Conservation (phyloP, 2,888 invertebrate species). For the Scaptodrosophila latifasciaeformis region DNA sequence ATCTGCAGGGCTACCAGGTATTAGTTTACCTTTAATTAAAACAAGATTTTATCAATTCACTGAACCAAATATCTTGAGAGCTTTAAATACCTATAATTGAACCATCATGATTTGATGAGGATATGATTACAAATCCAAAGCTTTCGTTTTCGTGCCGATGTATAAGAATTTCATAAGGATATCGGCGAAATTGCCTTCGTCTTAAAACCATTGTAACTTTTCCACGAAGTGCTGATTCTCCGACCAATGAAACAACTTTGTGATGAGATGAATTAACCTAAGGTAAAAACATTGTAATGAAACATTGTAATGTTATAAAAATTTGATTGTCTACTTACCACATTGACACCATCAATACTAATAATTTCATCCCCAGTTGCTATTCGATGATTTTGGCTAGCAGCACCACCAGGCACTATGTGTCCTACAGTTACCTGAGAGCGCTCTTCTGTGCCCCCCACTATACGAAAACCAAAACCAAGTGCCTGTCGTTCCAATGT, state of each 20-base stretch:
- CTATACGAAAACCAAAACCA: slow-evolving; percentile 98
- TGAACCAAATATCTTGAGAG: background rate
- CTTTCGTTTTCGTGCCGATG: slow-evolving; percentile 94
- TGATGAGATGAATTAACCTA: slow-evolving; percentile 90
- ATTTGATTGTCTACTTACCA: slow-evolving; percentile 76
- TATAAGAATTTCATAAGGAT: slow-evolving; percentile 94
- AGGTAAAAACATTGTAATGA: slow-evolving; percentile 24
- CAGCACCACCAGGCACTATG: slow-evolving; percentile 96
- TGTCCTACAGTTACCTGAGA: slow-evolving; percentile 97
- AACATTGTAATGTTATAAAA: slow-evolving; percentile 31
- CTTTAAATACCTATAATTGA: slow-evolving; percentile 89
- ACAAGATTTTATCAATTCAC: background rate
- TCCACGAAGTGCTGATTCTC: slow-evolving; percentile 89
- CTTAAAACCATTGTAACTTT: slow-evolving; percentile 88
- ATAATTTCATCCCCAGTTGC: slow-evolving; percentile 95
- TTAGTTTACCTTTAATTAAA: slow-evolving; percentile 87
- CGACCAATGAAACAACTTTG: slow-evolving; percentile 94
- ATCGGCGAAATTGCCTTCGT: slow-evolving; percentile 75
- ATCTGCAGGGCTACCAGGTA: slow-evolving; percentile 96
- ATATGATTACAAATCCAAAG: slow-evolving; percentile 99
- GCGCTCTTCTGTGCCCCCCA: slow-evolving; percentile 98
- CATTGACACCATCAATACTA: slow-evolving; percentile 91
- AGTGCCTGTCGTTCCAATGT: slow-evolving; percentile 91
- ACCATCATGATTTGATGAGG: slow-evolving; percentile 88
- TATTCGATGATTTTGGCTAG: slow-evolving; percentile 91